phyloP scores from a whole-genome alignment of 2,888 invertebrate genomes.

The Drosophila tanythrix region DNA sequence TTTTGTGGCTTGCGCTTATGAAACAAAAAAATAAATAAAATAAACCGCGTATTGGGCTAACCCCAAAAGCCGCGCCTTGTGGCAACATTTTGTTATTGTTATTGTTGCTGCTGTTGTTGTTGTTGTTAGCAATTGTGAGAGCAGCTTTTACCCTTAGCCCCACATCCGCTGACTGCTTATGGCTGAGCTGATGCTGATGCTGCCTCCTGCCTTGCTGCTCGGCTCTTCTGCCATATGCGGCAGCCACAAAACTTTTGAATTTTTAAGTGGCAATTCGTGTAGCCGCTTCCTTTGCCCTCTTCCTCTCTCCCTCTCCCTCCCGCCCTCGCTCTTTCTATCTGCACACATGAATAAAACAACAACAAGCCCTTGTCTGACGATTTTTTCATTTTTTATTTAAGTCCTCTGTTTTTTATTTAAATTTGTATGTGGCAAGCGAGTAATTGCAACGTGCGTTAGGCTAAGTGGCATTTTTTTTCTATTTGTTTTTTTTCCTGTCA shows the following conservation, averaged over 20 bases:
- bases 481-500: slow-evolving; percentile 5
- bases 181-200: slow-evolving; percentile 24
- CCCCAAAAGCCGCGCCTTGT: slow-evolving; percentile 61
- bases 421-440: slow-evolving; percentile 51
- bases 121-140: slow-evolving; percentile 56
- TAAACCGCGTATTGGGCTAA: slow-evolving; percentile 64
- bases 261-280: slow-evolving; percentile 80
- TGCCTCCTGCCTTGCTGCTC: slow-evolving; percentile 3
- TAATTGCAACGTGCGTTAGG: slow-evolving; percentile 22
- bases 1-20: slow-evolving; percentile 39
- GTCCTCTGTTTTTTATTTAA: slow-evolving; percentile 51
- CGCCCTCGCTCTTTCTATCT: slow-evolving; percentile 8
- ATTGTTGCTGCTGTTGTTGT: slow-evolving; percentile 39
- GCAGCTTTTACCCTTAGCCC: slow-evolving; percentile 32
- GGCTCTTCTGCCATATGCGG: slow-evolving; percentile 65
- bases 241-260: slow-evolving; percentile 78
- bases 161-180: slow-evolving; percentile 43
- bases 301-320: slow-evolving; percentile 6
- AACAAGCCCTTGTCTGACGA: slow-evolving; percentile 42
- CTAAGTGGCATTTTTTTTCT: slow-evolving; percentile 5
- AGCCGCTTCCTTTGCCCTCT: slow-evolving; percentile 61
- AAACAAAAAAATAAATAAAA: slow-evolving; percentile 27
- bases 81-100: slow-evolving; percentile 67
- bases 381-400: slow-evolving; percentile 24
- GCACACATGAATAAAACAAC: slow-evolving; percentile 22